Conservation (phyloP, 2,888 invertebrate species). For the Pollenia angustigena region DNA sequence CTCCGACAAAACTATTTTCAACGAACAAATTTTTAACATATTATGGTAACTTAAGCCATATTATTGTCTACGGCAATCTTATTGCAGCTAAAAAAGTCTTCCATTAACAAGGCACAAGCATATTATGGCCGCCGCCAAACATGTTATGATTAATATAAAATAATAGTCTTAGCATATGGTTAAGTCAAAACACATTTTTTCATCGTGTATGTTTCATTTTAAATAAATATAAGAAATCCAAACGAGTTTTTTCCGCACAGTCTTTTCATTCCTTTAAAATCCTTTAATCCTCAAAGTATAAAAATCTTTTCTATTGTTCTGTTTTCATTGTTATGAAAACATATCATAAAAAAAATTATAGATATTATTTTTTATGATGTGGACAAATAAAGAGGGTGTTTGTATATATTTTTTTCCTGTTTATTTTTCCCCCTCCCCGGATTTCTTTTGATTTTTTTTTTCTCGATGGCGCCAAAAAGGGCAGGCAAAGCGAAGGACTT, state of each 20-base stretch:
- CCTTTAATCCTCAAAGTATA: not conserved
- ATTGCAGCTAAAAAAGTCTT: no score
- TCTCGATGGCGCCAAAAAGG: constrained; percentile 69
- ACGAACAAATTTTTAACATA: no score
- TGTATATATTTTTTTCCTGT: constrained; percentile 31
- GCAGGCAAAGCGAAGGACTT: constrained; percentile 63
- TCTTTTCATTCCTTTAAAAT: constrained; percentile 10
- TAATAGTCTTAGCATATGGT: no score
- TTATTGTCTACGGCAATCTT: no score
- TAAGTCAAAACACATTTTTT: no score
- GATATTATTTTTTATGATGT: constrained; percentile 64
- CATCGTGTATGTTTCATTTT: no score
- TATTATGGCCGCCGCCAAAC: no score
- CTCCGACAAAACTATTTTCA: no score
- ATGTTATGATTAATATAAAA: no score
- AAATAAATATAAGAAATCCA: no score
- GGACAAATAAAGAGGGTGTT: constrained; percentile 72
- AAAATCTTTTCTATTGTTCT: constrained; percentile 60
- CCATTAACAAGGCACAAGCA: no score
- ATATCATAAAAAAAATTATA: constrained; percentile 68
- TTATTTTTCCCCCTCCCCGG: constrained; percentile 7
- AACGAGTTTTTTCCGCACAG: not conserved
- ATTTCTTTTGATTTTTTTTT: constrained; percentile 42
- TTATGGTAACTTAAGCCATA: no score
- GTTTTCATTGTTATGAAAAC: constrained; percentile 66